These are phyloP conservation scores for Dilophus febrilis DNA, from an alignment of 2,888 invertebrate genomes.

Conservation along the genomic window DNA sequence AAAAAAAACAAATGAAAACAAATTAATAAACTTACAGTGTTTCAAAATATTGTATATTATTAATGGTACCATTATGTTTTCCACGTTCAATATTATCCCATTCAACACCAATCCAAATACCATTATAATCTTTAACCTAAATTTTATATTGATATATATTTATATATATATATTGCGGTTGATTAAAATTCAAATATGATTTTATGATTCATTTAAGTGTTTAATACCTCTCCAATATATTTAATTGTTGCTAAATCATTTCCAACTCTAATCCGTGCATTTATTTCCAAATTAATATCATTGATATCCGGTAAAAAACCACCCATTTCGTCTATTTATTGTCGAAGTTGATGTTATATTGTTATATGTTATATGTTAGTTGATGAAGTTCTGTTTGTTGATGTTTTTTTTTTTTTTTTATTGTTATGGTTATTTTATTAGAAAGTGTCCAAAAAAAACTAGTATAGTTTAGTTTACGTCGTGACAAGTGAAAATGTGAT, in stretches of 20 bases:
- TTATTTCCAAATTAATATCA: slow-evolving; percentile 2
- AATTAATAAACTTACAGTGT: slow-evolving; percentile 33
- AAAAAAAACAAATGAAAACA: background rate
- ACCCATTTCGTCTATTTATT: too few species aligned
- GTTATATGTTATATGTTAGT: too few species aligned
- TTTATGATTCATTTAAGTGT: background rate
- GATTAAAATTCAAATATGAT: too few species aligned
- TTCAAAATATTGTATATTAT: slow-evolving; percentile 66
- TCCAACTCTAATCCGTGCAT: slow-evolving; percentile 6
- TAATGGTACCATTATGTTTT: slow-evolving; percentile 79
- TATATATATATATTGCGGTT: background rate
- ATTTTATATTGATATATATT: background rate
- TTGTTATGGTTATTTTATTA: too few species aligned
- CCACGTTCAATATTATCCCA: slow-evolving; percentile 85
- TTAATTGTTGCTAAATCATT: slow-evolving; percentile 40
- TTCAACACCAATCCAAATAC: slow-evolving; percentile 86
- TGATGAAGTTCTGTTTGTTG: too few species aligned
- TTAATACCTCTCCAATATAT: slow-evolving; percentile 54
- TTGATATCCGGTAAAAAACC: too few species aligned
- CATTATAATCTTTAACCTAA: slow-evolving; percentile 45
- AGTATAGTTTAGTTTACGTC: too few species aligned
- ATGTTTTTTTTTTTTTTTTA: too few species aligned
- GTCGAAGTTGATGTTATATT: too few species aligned
- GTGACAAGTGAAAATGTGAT: too few species aligned
- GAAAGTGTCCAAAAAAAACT: too few species aligned